phyloP scores from a whole-genome alignment of 2,888 invertebrate genomes.

The Lamproptera curius region DNA sequence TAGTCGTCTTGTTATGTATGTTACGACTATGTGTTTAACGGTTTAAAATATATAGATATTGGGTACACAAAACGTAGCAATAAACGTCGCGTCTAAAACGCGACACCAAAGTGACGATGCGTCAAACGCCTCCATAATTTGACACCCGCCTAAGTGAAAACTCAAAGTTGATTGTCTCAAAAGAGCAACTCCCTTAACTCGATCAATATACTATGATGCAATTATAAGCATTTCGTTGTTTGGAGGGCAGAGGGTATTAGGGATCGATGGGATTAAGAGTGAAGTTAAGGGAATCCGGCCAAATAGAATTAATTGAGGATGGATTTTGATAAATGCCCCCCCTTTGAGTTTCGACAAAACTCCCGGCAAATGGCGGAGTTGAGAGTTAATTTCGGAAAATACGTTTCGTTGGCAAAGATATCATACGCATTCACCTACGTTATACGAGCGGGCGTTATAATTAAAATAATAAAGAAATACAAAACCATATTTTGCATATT shows the following conservation, averaged over 20 bases:
- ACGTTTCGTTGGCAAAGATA: not conserved
- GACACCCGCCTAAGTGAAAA: slow-evolving; percentile 3
- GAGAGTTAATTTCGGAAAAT: not conserved
- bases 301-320: slow-evolving; percentile 66
- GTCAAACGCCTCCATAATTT: not conserved
- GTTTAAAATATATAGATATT: no score
- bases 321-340: slow-evolving; percentile 41
- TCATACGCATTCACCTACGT: not conserved
- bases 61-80: no score
- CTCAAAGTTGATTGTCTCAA: slow-evolving; percentile 13
- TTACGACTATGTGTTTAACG: no score
- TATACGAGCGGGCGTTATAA: not conserved
- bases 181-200: slow-evolving; percentile 38
- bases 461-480: not conserved
- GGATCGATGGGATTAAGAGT: slow-evolving; percentile 69
- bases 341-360: not conserved
- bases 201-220: slow-evolving; percentile 67
- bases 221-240: slow-evolving; percentile 63
- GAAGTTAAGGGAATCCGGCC: slow-evolving; percentile 55
- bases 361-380: not conserved
- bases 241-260: slow-evolving; percentile 42
- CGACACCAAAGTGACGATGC: no score
- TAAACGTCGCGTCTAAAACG: no score
- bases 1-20: no score
- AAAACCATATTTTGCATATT: not conserved